Evolutionary conservation across 2,888 invertebrate species (phyloP).

Genomic region (Athripsodes cinereus): DNA sequence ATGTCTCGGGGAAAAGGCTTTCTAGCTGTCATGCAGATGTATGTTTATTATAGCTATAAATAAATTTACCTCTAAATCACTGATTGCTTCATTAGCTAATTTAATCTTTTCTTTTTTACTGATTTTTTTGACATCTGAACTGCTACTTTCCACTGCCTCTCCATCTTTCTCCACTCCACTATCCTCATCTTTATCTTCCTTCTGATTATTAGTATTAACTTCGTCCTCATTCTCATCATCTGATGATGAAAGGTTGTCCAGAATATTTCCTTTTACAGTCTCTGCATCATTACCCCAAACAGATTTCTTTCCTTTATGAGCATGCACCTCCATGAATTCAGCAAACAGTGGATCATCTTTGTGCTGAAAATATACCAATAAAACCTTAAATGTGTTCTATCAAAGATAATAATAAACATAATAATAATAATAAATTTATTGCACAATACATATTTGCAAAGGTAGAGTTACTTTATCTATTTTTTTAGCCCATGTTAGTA

Average conservation of each 20-base stretch:
- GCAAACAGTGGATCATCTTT: slow-evolving; percentile 84
- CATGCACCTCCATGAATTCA: slow-evolving; percentile 85
- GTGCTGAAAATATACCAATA: slow-evolving; percentile 58
- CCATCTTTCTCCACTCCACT: slow-evolving; percentile 31
- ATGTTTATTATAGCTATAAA: too few species aligned
- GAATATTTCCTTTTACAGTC: slow-evolving; percentile 28
- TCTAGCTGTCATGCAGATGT: too few species aligned
- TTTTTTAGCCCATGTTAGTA: not conserved
- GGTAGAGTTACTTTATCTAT: too few species aligned
- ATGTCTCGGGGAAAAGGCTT: too few species aligned
- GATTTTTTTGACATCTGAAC: slow-evolving; percentile 26
- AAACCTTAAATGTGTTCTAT: not conserved
- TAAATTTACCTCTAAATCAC: slow-evolving; percentile 62
- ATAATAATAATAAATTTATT: not conserved
- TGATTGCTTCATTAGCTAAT: slow-evolving; percentile 64
- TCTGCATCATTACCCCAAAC: slow-evolving; percentile 53
- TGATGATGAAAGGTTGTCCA: slow-evolving; percentile 33
- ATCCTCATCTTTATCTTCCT: slow-evolving; percentile 37
- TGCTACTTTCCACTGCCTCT: slow-evolving; percentile 31
- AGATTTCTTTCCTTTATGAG: slow-evolving; percentile 43
- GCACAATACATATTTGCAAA: too few species aligned
- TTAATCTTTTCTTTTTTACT: slow-evolving; percentile 40
- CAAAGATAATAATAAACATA: not conserved
- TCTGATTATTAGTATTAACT: slow-evolving; percentile 36
- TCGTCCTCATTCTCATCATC: slow-evolving; percentile 44